Conservation (phyloP, 2,888 invertebrate species). For the Syrphus vitripennis region DNA sequence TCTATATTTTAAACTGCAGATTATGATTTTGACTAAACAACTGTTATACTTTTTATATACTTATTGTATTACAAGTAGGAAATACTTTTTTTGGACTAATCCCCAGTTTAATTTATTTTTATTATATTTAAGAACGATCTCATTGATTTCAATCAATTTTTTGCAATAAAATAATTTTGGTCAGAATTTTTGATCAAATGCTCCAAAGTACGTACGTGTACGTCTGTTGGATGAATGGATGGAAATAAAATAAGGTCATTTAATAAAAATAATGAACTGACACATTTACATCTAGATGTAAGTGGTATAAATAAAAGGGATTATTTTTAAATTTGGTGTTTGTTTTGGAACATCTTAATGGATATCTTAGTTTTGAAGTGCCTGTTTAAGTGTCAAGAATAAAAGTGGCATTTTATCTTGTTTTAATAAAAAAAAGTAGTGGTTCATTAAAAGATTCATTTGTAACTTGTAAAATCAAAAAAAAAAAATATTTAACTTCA, state of each 20-base stretch:
- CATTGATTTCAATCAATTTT: too few species aligned
- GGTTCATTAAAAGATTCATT: not conserved
- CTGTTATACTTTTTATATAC: too few species aligned
- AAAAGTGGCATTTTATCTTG: not conserved
- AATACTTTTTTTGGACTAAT: too few species aligned
- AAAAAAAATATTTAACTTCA: too few species aligned
- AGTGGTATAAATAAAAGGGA: not conserved
- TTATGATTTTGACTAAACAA: too few species aligned
- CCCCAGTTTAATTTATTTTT: too few species aligned
- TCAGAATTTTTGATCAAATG: not conserved
- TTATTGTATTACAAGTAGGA: too few species aligned
- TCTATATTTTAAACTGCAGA: too few species aligned
- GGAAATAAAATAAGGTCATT: constrained; percentile 42
- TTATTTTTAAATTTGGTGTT: constrained; percentile 14
- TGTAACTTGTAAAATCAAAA: too few species aligned
- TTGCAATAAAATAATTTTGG: not conserved
- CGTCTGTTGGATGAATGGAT: not conserved
- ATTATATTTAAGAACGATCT: too few species aligned
- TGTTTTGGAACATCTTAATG: constrained; percentile 16
- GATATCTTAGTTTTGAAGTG: constrained; percentile 20
- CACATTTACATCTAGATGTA: too few species aligned
- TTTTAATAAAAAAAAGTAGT: not conserved
- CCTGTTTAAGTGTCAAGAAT: constrained; percentile 36
- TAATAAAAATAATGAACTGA: constrained; percentile 15
- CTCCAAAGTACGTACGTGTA: not conserved